These are phyloP conservation scores for Empis stercorea DNA, from an alignment of 2,888 invertebrate species.

Conservation along the genomic window DNA sequence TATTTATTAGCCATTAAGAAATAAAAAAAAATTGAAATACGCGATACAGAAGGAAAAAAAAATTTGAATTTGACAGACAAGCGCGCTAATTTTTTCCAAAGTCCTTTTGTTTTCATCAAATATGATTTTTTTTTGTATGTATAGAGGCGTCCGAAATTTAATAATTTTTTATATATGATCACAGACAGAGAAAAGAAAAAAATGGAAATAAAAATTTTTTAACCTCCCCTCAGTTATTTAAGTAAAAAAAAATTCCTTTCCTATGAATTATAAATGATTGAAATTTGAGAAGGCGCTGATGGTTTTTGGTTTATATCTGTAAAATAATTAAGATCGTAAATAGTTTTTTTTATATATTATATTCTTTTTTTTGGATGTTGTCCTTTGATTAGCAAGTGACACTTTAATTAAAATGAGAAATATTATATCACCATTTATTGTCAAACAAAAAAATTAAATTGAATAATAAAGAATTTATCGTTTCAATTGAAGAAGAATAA, in stretches of 20 bases:
- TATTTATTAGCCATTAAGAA: conserved; percentile 9
- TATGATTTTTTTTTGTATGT: background rate
- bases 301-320: background rate
- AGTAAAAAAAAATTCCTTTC: too few relatives aligned
- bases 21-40: background rate
- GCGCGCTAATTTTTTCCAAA: conserved; percentile 32
- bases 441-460: background rate
- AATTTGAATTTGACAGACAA: conserved; percentile 37
- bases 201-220: too few relatives aligned
- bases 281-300: conserved; percentile 11
- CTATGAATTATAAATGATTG: background rate
- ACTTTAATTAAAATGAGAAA: conserved; percentile 9
- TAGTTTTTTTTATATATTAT: too few relatives aligned
- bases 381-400: conserved; percentile 7
- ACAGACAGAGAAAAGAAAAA: too few relatives aligned
- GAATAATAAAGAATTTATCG: background rate
- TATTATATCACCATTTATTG: background rate
- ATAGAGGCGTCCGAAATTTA: too few relatives aligned
- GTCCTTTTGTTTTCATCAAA: conserved; percentile 18
- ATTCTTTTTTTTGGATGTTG: too few relatives aligned
- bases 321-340: too few relatives aligned
- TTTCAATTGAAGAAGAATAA: too few relatives aligned
- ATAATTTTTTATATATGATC: too few relatives aligned
- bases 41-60: conserved; percentile 6
- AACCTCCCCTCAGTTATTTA: too few relatives aligned